phyloP scores from a whole-genome alignment of 2,797 vertebrate genomes.

The Manis pentadactyla region DNA sequence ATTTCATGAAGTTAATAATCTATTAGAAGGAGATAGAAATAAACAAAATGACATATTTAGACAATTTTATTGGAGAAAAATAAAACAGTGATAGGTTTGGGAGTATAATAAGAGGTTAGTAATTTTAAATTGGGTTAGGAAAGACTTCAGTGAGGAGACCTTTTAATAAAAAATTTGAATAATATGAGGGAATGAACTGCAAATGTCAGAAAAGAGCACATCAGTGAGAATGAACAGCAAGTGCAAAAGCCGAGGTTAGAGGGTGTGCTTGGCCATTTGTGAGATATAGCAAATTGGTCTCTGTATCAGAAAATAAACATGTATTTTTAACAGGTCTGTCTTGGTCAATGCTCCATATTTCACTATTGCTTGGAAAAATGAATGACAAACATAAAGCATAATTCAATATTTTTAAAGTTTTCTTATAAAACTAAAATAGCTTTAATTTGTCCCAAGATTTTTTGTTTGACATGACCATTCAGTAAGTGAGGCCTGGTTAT shows the following conservation, averaged over 20 bases:
- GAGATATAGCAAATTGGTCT: background rate
- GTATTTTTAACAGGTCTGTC: background rate
- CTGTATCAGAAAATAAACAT: background rate
- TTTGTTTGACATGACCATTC: background rate
- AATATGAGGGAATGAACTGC: background rate
- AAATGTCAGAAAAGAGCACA: background rate
- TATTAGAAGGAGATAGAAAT: background rate
- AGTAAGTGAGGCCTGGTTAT: background rate
- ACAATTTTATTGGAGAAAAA: background rate
- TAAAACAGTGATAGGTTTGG: background rate
- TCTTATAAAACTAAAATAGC: background rate
- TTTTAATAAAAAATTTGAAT: background rate
- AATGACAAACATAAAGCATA: background rate
- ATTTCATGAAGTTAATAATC: background rate
- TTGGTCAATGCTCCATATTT: background rate
- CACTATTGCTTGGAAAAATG: background rate
- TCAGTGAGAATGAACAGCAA: background rate
- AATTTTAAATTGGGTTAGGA: background rate
- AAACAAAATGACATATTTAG: background rate
- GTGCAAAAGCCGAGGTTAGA: background rate
- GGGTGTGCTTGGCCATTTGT: background rate
- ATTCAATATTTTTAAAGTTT: background rate
- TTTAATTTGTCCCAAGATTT: background rate
- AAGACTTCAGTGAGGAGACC: background rate
- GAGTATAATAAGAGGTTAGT: background rate